Evolutionary conservation across 2,113 vertebrate species (phyloP).

Genomic region (Oryzias javanicus): DNA sequence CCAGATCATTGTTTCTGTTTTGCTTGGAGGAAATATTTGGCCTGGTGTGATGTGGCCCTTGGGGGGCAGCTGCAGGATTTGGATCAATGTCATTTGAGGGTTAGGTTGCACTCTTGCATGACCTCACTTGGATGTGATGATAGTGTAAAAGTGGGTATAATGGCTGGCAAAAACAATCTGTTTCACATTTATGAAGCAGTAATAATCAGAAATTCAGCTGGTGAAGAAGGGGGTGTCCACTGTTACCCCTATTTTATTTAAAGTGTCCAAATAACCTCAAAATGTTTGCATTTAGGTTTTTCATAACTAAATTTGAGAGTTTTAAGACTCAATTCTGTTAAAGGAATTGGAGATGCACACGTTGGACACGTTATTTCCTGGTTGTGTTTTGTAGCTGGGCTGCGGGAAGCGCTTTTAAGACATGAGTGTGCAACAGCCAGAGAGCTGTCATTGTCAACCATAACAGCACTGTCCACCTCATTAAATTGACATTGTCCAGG

Average conservation of each 20-base stretch:
- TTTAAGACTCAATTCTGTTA: too few relatives aligned
- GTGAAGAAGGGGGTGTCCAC: constrained; percentile 15
- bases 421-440: constrained; percentile 52
- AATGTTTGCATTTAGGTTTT: too few relatives aligned
- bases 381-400: constrained; percentile 58
- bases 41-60: constrained; percentile 59
- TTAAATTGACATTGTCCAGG: constrained; percentile 61
- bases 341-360: constrained; percentile 25
- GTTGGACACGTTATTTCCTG: constrained; percentile 57
- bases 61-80: constrained; percentile 65
- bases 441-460: constrained; percentile 53
- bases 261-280: constrained; percentile 2
- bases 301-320: too few relatives aligned
- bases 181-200: constrained; percentile 40
- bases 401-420: constrained; percentile 57
- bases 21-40: constrained; percentile 69
- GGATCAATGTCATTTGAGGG: constrained; percentile 62
- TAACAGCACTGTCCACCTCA: constrained; percentile 55
- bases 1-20: constrained; percentile 74
- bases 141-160: constrained; percentile 56
- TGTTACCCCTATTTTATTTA: constrained; percentile 25
- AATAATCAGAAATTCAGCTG: constrained; percentile 50
- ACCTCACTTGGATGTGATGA: constrained; percentile 54
- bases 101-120: constrained; percentile 75
- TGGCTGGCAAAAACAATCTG: constrained; percentile 56